phyloP scores from a whole-genome alignment of 2,797 vertebrate species.

The Acanthurus lineatus region DNA sequence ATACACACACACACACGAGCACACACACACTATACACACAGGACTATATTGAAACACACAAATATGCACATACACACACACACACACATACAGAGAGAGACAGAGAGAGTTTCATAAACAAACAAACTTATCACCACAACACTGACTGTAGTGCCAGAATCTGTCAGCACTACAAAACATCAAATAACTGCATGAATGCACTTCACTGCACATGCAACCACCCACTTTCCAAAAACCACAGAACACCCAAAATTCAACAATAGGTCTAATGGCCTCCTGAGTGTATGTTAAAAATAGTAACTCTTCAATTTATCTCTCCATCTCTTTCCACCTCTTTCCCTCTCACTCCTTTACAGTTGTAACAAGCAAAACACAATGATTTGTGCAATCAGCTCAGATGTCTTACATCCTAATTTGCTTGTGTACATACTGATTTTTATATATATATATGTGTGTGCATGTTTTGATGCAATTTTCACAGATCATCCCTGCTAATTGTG shows the following conservation, averaged over 20 bases:
- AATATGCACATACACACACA: not conserved
- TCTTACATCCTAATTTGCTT: constrained; percentile 15
- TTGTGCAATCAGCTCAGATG: not conserved
- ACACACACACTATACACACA: too few relatives aligned
- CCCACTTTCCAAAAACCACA: constrained; percentile 47
- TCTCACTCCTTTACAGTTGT: constrained; percentile 17
- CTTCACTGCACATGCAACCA: constrained; percentile 52
- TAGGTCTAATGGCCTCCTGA: constrained; percentile 64
- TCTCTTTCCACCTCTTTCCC: constrained; percentile 54
- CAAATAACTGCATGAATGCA: constrained; percentile 64
- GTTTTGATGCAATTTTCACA: constrained; percentile 9
- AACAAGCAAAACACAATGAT: constrained; percentile 7
- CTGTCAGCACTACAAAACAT: constrained; percentile 67
- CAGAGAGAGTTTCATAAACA: constrained; percentile 26
- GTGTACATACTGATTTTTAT: constrained; percentile 29
- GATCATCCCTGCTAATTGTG: constrained; percentile 23
- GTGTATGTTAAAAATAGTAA: constrained; percentile 59
- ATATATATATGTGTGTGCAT: constrained; percentile 1
- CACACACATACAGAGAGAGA: too few relatives aligned
- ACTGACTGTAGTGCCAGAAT: constrained; percentile 50
- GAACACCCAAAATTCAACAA: constrained; percentile 56
- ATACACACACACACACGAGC: not conserved
- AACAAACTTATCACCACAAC: constrained; percentile 51
- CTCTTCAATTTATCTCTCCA: constrained; percentile 57
- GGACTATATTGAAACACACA: not conserved